phyloP scores from a whole-genome alignment of 35 echinoderm and acorn worm genomes.

The Ophiothrix spiculata region DNA sequence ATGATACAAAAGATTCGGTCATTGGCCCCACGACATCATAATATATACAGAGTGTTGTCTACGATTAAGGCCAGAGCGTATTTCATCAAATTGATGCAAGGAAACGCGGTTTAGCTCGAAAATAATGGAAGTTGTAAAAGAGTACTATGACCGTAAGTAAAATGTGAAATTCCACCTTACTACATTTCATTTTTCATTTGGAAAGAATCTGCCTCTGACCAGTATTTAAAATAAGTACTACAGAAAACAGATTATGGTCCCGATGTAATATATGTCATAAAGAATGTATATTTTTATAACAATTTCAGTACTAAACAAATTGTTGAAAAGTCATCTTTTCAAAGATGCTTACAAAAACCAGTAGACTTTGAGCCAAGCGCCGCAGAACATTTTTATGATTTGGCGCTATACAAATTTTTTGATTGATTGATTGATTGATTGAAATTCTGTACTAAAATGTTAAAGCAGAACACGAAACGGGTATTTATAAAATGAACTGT shows the following conservation, averaged over 20 bases:
- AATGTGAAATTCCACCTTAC: too few species aligned
- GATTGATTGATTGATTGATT: too few species aligned
- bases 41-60: not conserved
- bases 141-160: not conserved
- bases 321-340: not conserved
- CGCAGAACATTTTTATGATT: too few species aligned
- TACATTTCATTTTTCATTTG: too few species aligned
- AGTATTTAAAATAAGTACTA: not conserved
- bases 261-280: not conserved
- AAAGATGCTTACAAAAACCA: too few species aligned
- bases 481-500: too few species aligned
- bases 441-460: too few species aligned
- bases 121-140: not conserved
- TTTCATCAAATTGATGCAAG: constrained; percentile 9
- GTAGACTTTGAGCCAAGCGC: too few species aligned
- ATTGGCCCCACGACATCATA: too few species aligned
- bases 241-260: not conserved
- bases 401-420: too few species aligned
- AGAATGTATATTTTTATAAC: not conserved
- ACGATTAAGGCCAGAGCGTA: not conserved
- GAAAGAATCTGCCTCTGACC: not conserved
- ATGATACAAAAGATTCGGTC: not conserved
- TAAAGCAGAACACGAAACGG: too few species aligned
- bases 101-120: not conserved
- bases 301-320: not conserved